Conservation (phyloP, 2,888 invertebrate genomes). For the Alcis repandata region DNA sequence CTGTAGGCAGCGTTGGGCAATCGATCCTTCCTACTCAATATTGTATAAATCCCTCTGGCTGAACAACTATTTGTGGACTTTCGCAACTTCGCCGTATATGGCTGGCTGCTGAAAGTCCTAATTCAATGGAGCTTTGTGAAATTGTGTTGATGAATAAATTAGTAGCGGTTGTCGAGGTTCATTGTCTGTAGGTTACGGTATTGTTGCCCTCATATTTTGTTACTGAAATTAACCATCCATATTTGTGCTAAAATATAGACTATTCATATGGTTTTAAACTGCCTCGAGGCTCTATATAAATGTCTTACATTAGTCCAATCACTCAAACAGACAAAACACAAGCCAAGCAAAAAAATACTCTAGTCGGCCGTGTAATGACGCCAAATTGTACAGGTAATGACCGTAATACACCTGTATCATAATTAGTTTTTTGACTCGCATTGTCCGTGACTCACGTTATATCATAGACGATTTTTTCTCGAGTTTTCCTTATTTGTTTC, state of each 20-base stretch:
- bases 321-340: background rate
- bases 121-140: background rate
- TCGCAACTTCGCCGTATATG: background rate
- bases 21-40: constrained; percentile 16
- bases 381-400: constrained; percentile 33
- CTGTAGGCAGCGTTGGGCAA: constrained; percentile 13
- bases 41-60: constrained; percentile 1
- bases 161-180: background rate
- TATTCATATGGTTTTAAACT: too few species aligned
- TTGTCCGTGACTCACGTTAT: constrained; percentile 32
- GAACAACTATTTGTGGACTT: constrained; percentile 5
- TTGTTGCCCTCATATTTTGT: too few species aligned
- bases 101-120: background rate
- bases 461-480: constrained; percentile 30
- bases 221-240: too few species aligned
- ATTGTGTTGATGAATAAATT: background rate
- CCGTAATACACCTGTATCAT: constrained; percentile 22
- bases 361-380: constrained; percentile 30
- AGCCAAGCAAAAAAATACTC: constrained; percentile 2
- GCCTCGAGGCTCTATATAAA: background rate
- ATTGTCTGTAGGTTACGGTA: background rate
- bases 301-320: background rate
- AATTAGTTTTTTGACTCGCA: constrained; percentile 14
- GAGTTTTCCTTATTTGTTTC: constrained; percentile 22
- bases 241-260: too few species aligned